Percentiles rank a stretch among this genome's conserved stretches.
These are phyloP conservation scores for Tribolium madens DNA, from an alignment of 1,140 invertebrate species.

Conservation along the genomic window DNA sequence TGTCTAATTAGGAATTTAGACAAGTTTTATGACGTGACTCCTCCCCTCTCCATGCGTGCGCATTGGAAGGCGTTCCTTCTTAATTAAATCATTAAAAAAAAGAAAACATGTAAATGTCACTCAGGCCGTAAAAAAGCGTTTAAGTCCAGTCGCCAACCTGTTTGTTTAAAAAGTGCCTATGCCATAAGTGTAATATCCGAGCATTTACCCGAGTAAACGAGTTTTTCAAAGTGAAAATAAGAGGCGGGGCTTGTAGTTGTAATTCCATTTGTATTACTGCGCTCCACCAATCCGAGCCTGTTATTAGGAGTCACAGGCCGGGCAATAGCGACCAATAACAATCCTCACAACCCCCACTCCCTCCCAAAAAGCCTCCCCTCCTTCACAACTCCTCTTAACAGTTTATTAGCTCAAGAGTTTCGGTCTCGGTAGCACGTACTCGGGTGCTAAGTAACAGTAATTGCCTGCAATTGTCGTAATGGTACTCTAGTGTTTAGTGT, in stretches of 20 bases:
- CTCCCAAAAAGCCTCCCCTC: slow-evolving; percentile 15
- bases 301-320: slow-evolving; percentile 25
- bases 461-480: slow-evolving; percentile 1
- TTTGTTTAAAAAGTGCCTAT: slow-evolving; percentile 61
- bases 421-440: slow-evolving; percentile 61
- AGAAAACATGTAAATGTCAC: slow-evolving; percentile 58
- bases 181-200: slow-evolving; percentile 61
- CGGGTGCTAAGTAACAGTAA: neutral
- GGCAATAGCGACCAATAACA: slow-evolving; percentile 39
- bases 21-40: slow-evolving; percentile 1
- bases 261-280: slow-evolving; percentile 59
- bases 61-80: slow-evolving; percentile 55
- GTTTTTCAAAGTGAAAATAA: slow-evolving; percentile 59
- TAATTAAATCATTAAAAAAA: slow-evolving; percentile 46
- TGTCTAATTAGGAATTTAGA: slow-evolving; percentile 38
- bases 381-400: slow-evolving; percentile 1
- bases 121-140: slow-evolving; percentile 56
- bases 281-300: slow-evolving; percentile 48
- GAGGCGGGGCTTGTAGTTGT: slow-evolving; percentile 46
- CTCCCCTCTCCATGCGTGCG: slow-evolving; percentile 53
- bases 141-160: slow-evolving; percentile 56
- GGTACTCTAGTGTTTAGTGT: slow-evolving; percentile 7
- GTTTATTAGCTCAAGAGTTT: slow-evolving; percentile 63
- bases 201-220: slow-evolving; percentile 59
- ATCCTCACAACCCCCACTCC: slow-evolving; percentile 38